These are phyloP conservation scores for Cardinalis cardinalis DNA, from an alignment of 2,113 vertebrate genomes.

Conservation along the genomic window DNA sequence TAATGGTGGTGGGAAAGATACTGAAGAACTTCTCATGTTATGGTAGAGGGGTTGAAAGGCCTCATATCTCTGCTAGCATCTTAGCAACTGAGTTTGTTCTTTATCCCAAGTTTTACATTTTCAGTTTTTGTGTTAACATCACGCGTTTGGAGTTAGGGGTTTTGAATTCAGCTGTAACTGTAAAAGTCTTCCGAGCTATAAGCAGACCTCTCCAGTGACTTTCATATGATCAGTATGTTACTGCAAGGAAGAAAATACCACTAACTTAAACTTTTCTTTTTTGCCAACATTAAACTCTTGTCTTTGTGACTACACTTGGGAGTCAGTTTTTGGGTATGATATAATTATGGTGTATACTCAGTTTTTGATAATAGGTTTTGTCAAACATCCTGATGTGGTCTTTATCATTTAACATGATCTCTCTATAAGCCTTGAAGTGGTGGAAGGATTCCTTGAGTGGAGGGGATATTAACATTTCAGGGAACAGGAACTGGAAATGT, in stretches of 20 bases:
- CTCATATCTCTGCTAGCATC: neutral
- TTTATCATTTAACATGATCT: neutral
- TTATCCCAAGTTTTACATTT: constrained; percentile 17
- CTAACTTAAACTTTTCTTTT: constrained; percentile 45
- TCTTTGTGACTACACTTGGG: constrained; percentile 47
- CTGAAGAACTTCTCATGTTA: constrained; percentile 30
- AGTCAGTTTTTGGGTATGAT: constrained; percentile 29
- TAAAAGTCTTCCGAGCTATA: constrained; percentile 58
- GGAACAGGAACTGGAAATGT: neutral
- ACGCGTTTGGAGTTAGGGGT: neutral
- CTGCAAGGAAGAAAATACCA: constrained; percentile 55
- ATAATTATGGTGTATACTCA: neutral
- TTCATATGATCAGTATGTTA: constrained; percentile 47
- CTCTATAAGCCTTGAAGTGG: neutral
- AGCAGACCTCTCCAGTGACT: constrained; percentile 48
- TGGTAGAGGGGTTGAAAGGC: neutral
- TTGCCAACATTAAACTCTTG: constrained; percentile 49
- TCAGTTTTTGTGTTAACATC: constrained; percentile 21
- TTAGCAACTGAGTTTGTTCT: constrained; percentile 25
- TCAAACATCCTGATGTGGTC: neutral
- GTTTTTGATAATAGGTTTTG: neutral
- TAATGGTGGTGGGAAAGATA: constrained; percentile 35
- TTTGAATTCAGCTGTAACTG: constrained; percentile 40
- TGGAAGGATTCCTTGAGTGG: neutral
- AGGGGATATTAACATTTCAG: neutral